These are phyloP conservation scores for Cyrtodaria siliqua DNA, from an alignment of 2,888 invertebrate genomes.

Conservation along the genomic window DNA sequence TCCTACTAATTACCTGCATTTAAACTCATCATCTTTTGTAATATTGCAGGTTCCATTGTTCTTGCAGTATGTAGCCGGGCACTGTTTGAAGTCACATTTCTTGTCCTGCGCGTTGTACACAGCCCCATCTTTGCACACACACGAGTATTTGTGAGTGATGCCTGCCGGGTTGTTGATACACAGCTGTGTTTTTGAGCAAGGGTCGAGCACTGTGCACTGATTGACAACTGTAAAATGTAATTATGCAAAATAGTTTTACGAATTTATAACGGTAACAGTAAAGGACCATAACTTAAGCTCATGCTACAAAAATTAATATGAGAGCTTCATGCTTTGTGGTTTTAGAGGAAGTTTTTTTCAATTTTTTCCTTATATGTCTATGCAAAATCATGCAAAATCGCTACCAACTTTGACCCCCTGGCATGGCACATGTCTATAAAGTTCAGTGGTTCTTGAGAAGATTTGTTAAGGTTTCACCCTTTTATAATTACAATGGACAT, in stretches of 20 bases:
- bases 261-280: too few species aligned
- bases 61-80: slow-evolving; percentile 75
- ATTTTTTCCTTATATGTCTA: too few species aligned
- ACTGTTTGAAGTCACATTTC: slow-evolving; percentile 62
- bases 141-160: slow-evolving; percentile 69
- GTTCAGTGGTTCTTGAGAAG: too few species aligned
- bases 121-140: slow-evolving; percentile 85
- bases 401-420: too few species aligned
- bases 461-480: too few species aligned
- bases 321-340: too few species aligned
- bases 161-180: slow-evolving; percentile 85
- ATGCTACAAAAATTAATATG: too few species aligned
- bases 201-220: slow-evolving; percentile 49
- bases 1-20: slow-evolving; percentile 77
- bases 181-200: slow-evolving; percentile 81
- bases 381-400: too few species aligned
- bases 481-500: too few species aligned
- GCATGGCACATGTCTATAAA: too few species aligned
- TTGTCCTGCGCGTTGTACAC: slow-evolving; percentile 45
- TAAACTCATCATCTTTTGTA: slow-evolving; percentile 62
- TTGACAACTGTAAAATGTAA: slow-evolving; percentile 26
- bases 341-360: too few species aligned
- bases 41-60: slow-evolving; percentile 89
- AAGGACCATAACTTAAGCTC: too few species aligned
- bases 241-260: neutral